A percentile compares a stretch with the other conserved stretches of the same genome.
Conservation (phyloP, 2,888 invertebrate genomes). For the Hemaris fuciformis region DNA sequence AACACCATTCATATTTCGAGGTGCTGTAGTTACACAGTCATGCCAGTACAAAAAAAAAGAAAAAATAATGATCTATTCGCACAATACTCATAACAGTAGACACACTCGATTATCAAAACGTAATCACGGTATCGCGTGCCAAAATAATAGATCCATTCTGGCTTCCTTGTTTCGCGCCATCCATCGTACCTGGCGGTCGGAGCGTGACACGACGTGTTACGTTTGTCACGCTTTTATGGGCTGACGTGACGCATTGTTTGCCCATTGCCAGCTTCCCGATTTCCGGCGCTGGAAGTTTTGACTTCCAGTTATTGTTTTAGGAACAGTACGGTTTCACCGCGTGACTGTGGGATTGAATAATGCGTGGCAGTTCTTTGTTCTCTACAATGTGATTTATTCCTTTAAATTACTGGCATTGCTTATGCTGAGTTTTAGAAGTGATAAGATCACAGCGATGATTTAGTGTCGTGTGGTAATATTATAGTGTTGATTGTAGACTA, state of each 20-base stretch:
- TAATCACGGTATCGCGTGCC: slow-evolving; percentile 1
- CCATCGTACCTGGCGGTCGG: neutral
- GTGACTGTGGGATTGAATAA: neutral
- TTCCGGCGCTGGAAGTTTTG: neutral
- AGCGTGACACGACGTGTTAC: slow-evolving; percentile 5
- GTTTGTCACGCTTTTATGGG: neutral
- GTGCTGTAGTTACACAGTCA: no score
- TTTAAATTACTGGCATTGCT: neutral
- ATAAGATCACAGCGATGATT: no score
- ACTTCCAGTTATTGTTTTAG: neutral
- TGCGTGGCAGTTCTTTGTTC: neutral
- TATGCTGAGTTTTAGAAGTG: neutral
- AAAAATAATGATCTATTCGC: neutral
- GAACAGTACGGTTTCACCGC: neutral
- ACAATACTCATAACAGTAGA: neutral
- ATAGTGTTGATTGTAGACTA: no score
- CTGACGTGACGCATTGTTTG: slow-evolving; percentile 1
- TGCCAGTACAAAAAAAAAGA: neutral
- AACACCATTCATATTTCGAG: no score
- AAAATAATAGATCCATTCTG: slow-evolving; percentile 2
- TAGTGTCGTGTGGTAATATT: no score
- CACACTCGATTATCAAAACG: neutral
- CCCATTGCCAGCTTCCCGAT: neutral
- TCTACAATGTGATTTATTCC: neutral
- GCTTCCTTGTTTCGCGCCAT: neutral